Evolutionary conservation across 1,140 invertebrate genomes (phyloP), one percentile per base, ranked within the genome.

Genomic region (Drosophila ogumai): DNA sequence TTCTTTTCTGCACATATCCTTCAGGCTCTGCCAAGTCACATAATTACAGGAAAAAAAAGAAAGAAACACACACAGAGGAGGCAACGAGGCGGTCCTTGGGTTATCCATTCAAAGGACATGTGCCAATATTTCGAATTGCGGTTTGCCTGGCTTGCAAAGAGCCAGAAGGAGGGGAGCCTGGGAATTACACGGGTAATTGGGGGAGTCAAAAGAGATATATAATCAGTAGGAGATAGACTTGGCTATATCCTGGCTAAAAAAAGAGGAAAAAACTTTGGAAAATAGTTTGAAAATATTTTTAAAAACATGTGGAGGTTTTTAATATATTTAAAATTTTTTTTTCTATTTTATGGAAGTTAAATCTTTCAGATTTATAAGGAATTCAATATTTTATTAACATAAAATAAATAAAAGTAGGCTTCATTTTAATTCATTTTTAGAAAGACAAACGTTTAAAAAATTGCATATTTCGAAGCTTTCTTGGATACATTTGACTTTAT

Each of bases 81-180:
- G 28, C 50, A 40, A 5, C n/a, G 28, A 32, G 47, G 9, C 25
- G 47, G 12, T 49, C 32, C 32, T 17, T 41, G 56, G 44, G 75
- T 58, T 47, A 55, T 75, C 49, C 46, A 67, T 74, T 82, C 67
- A 86, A 87, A 80, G 84, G 76, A 87, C 84, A 88, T 87, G 80
- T 88, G 84, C 84, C 84, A 87, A 87, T 87, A 87, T 88, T 81
- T 82, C 84, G 64, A 80, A 72, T 66, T 87, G 84, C 80, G 84
- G 79, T 80, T n/a, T 87, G 61, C 43, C 63, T 65, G 58, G 66
- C 59, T n/a, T 36, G 40, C 34, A 47, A 49, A 28, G 25, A 10
- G 25, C 9, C 25, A 67, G 25, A 71, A 41, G 17, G 1, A 66
- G 46, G n/a, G 13, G 28, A 10, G 12, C n/a, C 6, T 50, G 19